Evolutionary conservation across 2,113 vertebrate species (phyloP).

Genomic region (Scolopax mira): DNA sequence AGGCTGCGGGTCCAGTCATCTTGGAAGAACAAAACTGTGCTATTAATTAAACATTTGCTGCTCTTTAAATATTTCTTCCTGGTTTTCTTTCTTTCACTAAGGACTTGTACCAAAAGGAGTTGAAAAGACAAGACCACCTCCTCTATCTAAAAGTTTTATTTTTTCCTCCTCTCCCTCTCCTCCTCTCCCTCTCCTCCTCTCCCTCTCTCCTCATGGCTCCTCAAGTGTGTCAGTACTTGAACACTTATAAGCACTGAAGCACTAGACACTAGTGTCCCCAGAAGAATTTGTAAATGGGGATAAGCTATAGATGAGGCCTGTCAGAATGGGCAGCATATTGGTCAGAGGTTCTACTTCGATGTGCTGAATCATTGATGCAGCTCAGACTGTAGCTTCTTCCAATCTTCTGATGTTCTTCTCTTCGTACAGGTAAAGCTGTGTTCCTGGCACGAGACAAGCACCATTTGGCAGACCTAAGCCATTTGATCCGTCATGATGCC

Average conservation of each 20-base stretch:
- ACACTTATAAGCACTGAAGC: background rate
- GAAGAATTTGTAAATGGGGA: background rate
- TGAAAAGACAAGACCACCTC: background rate
- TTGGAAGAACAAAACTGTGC: background rate
- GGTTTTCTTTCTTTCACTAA: background rate
- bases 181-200: no score
- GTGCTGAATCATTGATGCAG: background rate
- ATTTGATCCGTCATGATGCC: conserved; percentile 82
- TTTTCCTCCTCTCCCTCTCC: background rate
- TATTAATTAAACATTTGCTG: background rate
- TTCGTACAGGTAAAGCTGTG: conserved; percentile 78
- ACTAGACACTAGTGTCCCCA: background rate
- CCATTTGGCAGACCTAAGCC: conserved; percentile 81
- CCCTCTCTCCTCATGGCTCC: background rate
- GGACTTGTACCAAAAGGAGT: background rate
- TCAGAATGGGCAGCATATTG: background rate
- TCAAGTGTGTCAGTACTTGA: background rate
- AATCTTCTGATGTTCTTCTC: background rate
- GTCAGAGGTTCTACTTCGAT: background rate
- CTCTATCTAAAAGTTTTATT: background rate
- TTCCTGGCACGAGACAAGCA: conserved; percentile 84
- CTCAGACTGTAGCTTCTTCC: background rate
- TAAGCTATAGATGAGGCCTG: background rate
- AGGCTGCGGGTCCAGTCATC: background rate
- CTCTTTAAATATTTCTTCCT: background rate